Conservation (phyloP, 1,140 invertebrate species). For the Drosophila sucinea region DNA sequence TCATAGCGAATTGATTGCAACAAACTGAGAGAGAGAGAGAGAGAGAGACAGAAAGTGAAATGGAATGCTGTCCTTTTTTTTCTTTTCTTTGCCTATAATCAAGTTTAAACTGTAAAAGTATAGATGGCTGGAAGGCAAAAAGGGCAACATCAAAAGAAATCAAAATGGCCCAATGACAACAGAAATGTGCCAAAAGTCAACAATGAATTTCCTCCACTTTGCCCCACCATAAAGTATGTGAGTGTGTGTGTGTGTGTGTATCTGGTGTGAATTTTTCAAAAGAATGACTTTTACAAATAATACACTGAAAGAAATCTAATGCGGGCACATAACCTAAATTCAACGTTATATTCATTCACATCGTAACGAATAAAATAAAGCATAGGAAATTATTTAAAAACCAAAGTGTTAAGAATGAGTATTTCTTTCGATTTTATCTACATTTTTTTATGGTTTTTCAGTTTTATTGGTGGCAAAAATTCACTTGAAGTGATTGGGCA, state of each 20-base stretch:
- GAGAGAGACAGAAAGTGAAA: neutral
- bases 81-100: neutral
- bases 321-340: neutral
- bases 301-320: neutral
- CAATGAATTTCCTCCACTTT: neutral
- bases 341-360: neutral
- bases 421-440: too few species aligned
- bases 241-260: too few species aligned
- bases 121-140: neutral
- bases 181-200: constrained; percentile 1
- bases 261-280: constrained; percentile 30
- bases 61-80: neutral
- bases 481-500: too few species aligned
- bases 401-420: too few species aligned
- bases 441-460: too few species aligned
- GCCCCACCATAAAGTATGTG: neutral
- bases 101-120: constrained; percentile 9
- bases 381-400: too few species aligned
- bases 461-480: too few species aligned
- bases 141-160: constrained; percentile 31
- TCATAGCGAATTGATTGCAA: neutral
- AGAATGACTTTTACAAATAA: constrained; percentile 20
- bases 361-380: neutral
- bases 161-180: constrained; percentile 6
- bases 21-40: neutral